Percentiles rank a stretch among this genome's conserved stretches.
Conservation (phyloP, 1,140 invertebrate genomes). For the Babylonia areolata region DNA sequence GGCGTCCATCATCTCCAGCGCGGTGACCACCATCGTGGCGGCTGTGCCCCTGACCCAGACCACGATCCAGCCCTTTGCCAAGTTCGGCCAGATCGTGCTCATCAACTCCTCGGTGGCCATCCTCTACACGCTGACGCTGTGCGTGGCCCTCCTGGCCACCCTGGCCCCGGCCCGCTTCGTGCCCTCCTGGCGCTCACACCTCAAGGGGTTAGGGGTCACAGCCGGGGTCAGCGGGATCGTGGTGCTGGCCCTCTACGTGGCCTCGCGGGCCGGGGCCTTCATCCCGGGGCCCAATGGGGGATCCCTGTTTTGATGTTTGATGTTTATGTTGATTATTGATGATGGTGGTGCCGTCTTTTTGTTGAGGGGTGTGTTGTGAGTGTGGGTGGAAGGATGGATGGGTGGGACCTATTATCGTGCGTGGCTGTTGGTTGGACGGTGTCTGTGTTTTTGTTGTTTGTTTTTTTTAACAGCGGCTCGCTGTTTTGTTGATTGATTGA, state of each 20-base stretch:
- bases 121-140: slow-evolving; percentile 65
- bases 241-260: slow-evolving; percentile 56
- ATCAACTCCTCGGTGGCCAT: slow-evolving; percentile 71
- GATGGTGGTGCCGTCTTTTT: not conserved
- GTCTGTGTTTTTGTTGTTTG: too few relatives aligned
- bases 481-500: too few relatives aligned
- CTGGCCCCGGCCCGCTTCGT: slow-evolving; percentile 62
- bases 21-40: slow-evolving; percentile 71
- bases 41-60: slow-evolving; percentile 69
- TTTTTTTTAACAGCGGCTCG: too few relatives aligned
- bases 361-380: too few relatives aligned
- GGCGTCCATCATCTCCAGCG: slow-evolving; percentile 67
- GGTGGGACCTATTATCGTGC: too few relatives aligned
- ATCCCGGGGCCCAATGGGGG: slow-evolving; percentile 69
- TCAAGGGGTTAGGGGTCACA: slow-evolving; percentile 52
- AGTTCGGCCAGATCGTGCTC: slow-evolving; percentile 70
- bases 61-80: slow-evolving; percentile 67
- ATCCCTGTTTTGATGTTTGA: slow-evolving; percentile 52
- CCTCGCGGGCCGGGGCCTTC: slow-evolving; percentile 47
- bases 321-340: not conserved
- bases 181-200: slow-evolving; percentile 52
- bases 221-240: slow-evolving; percentile 43
- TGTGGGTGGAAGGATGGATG: too few relatives aligned
- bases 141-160: slow-evolving; percentile 60
- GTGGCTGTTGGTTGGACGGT: too few relatives aligned